These are phyloP conservation scores for Kradibia gibbosae DNA, from an alignment of 1,140 invertebrate genomes.

Conservation along the genomic window DNA sequence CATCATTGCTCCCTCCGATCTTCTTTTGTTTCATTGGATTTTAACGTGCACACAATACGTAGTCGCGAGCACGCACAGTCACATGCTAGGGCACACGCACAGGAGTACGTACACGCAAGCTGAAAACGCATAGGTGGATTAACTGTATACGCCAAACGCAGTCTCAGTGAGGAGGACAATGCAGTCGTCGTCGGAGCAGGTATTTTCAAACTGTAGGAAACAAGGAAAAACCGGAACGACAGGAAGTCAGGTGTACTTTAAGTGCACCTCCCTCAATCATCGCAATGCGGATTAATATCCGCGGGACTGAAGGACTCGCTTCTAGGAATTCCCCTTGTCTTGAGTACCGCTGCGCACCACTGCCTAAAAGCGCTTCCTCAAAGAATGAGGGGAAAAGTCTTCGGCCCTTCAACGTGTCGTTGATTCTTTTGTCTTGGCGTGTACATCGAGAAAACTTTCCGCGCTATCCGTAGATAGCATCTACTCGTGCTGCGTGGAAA, in stretches of 20 bases:
- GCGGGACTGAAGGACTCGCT: not conserved
- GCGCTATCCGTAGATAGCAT: not conserved
- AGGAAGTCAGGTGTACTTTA: too few species aligned
- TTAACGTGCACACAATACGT: not conserved
- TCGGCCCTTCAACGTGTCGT: slow-evolving; percentile 25
- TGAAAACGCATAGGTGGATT: too few species aligned
- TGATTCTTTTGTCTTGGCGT: not conserved
- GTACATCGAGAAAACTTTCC: too few species aligned
- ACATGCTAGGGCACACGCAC: not conserved
- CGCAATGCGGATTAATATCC: too few species aligned
- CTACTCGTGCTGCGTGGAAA: too few species aligned
- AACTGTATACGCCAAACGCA: not conserved
- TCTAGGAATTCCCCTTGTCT: not conserved
- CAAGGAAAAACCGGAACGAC: not conserved
- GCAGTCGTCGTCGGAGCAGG: slow-evolving; percentile 18
- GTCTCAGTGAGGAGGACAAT: not conserved
- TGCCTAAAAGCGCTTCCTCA: not conserved
- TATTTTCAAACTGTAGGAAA: slow-evolving; percentile 20
- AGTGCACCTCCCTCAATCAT: too few species aligned
- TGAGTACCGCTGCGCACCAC: not conserved
- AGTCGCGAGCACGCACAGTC: not conserved
- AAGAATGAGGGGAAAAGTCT: not conserved
- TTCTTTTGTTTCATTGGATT: not conserved
- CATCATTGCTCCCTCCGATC: not conserved
- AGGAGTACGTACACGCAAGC: not conserved